A percentile compares a stretch with the other conserved stretches of the same genome.
Conservation (phyloP, 2,888 invertebrate species). For the Drosophila algonquin region DNA sequence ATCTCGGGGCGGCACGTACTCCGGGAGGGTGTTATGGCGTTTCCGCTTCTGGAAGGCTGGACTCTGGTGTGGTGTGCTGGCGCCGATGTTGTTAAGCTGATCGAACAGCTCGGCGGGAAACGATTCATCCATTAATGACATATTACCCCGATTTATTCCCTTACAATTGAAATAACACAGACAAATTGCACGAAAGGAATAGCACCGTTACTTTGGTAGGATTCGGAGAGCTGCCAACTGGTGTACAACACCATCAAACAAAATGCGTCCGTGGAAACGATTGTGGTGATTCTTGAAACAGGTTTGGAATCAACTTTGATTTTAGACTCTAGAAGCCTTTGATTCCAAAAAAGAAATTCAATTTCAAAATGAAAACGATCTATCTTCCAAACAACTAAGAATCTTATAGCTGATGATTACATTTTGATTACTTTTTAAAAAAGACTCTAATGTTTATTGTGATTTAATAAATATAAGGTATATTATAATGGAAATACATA, state of each 20-base stretch:
- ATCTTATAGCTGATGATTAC: too few relatives aligned
- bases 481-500: conserved; percentile 3
- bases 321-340: too few relatives aligned
- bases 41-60: conserved; percentile 43
- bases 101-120: conserved; percentile 76
- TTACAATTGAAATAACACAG: neutral
- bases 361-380: too few relatives aligned
- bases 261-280: too few relatives aligned
- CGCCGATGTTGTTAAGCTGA: conserved; percentile 47
- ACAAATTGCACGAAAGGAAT: neutral
- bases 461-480: conserved; percentile 42
- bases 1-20: conserved; percentile 23
- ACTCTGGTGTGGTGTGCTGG: neutral
- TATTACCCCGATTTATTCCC: conserved; percentile 22
- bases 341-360: too few relatives aligned
- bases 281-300: too few relatives aligned
- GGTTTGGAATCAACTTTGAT: too few relatives aligned
- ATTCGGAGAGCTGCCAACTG: too few relatives aligned
- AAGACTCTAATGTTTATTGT: conserved; percentile 35
- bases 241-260: too few relatives aligned
- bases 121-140: conserved; percentile 82
- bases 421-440: conserved; percentile 16
- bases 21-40: conserved; percentile 73
- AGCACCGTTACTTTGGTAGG: neutral
- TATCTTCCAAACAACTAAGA: too few relatives aligned